Percentiles rank a stretch among this genome's conserved stretches.
These are phyloP conservation scores for Petrocephalus sullivani DNA, from an alignment of 2,797 vertebrate species.

Conservation along the genomic window DNA sequence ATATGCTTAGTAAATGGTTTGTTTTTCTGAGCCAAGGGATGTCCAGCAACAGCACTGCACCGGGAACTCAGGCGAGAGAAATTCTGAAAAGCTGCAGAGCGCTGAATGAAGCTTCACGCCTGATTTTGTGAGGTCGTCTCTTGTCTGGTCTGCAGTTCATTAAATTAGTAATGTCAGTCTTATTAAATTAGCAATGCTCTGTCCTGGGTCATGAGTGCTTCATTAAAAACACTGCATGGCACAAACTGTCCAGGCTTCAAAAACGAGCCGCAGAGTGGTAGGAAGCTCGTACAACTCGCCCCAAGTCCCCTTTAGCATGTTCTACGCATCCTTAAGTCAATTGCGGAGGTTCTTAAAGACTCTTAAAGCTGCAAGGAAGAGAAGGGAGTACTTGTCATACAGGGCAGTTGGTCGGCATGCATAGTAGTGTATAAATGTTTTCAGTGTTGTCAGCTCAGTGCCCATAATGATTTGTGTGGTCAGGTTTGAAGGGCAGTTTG, in stretches of 20 bases:
- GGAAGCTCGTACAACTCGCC: not conserved
- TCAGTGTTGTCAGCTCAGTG: not conserved
- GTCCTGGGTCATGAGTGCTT: not conserved
- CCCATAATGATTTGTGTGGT: not conserved
- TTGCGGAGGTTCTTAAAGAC: not conserved
- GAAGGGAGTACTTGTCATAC: not conserved
- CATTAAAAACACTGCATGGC: not conserved
- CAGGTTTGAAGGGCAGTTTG: not conserved
- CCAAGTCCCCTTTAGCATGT: not conserved
- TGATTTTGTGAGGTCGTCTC: not conserved
- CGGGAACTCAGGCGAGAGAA: not conserved
- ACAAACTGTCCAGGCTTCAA: not conserved
- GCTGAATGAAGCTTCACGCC: not conserved
- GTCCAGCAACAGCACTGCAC: not conserved
- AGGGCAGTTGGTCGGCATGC: not conserved
- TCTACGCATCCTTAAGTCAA: not conserved
- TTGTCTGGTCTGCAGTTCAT: constrained; percentile 8
- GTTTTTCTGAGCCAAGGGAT: not conserved
- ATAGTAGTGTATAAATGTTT: not conserved
- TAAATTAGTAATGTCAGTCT: not conserved
- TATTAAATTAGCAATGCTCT: constrained; percentile 1
- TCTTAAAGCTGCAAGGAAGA: not conserved
- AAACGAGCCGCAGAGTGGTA: not conserved
- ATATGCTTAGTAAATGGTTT: not conserved
- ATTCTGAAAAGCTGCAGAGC: not conserved